Evolutionary conservation across 92 coral and sea anemone genomes (phyloP), one percentile per base, ranked within the genome.

Genomic region (Phenganax stokvisi): DNA sequence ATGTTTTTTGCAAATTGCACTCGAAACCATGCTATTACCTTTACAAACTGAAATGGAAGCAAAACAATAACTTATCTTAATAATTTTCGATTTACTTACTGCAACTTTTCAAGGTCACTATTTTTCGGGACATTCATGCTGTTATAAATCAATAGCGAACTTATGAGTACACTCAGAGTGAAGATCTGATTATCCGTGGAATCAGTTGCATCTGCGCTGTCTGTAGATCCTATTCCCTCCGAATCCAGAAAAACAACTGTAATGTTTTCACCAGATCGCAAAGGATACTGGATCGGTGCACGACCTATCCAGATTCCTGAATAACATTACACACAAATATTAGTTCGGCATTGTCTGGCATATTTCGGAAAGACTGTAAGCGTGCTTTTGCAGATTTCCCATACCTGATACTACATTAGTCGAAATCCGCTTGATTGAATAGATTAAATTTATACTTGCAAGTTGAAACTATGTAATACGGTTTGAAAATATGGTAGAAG

Each of bases 221-320:
- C 81, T 28, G 70, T 44, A 3, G 81, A 57, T 10, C 81, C 81
- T 12, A 76, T 76, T 59, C 81, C 81, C 37, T 76, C 81, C 25
- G 81, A 76, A 28, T 76, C 81, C 17, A 76, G 70, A 27, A 76
- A 76, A 15, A 76, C 81, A 12, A 76, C 81, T 9, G 81, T 76
- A 20, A 76, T 54, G 0, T 20, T 44, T 76, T 76, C 81, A 58
- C 81, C 81, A 13, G 81, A 57, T 31, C 71, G 3, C 56, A 59
- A 44, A 8, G 27, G 70, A 54, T 60, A 64, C 54, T 76, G 13
- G 11, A 76, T 76, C 60, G 70, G 52, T 59, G 51, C 30, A 17
- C 70, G 69, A 31, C 81, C 81, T 27, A 76, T 76, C 81, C 81
- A 76, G 31, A 76, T 76, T 31, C 81, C 81, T 76, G 64, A 4